phyloP scores from a whole-genome alignment of 1,140 invertebrate genomes.

The Chironomus tepperi region DNA sequence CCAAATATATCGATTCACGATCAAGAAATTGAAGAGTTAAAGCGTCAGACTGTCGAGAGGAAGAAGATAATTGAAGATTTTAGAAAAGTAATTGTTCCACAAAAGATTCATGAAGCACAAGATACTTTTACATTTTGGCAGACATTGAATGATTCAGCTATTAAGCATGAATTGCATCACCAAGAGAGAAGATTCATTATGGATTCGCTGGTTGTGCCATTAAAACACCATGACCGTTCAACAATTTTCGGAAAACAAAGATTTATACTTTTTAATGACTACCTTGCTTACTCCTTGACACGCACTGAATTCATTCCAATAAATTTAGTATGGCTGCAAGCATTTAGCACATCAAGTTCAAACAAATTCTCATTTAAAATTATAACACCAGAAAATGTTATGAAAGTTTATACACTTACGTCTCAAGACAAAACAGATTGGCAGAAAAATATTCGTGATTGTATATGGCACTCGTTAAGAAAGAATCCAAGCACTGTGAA shows the following conservation, averaged over 20 bases:
- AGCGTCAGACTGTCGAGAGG: not conserved
- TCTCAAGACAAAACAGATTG: slow-evolving; percentile 68
- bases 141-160: slow-evolving; percentile 50
- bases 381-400: slow-evolving; percentile 66
- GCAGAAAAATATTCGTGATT: slow-evolving; percentile 57
- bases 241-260: slow-evolving; percentile 59
- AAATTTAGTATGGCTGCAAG: slow-evolving; percentile 70
- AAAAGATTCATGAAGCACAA: slow-evolving; percentile 55
- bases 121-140: slow-evolving; percentile 69
- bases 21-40: not conserved
- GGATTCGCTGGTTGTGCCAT: slow-evolving; percentile 61
- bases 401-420: slow-evolving; percentile 55
- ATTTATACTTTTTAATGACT: slow-evolving; percentile 66
- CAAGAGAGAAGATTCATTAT: slow-evolving; percentile 63
- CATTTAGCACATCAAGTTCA: slow-evolving; percentile 42
- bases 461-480: slow-evolving; percentile 51
- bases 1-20: not conserved
- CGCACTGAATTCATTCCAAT: slow-evolving; percentile 54
- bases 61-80: not conserved
- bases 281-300: slow-evolving; percentile 57
- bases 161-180: slow-evolving; percentile 51
- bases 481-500: slow-evolving; percentile 44
- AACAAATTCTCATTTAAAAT: slow-evolving; percentile 42
- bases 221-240: slow-evolving; percentile 56
- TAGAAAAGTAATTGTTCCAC: not conserved